A percentile compares a stretch with the other conserved stretches of the same genome.
phyloP scores from a whole-genome alignment of 2,797 vertebrate species.

The Sternotherus odoratus region DNA sequence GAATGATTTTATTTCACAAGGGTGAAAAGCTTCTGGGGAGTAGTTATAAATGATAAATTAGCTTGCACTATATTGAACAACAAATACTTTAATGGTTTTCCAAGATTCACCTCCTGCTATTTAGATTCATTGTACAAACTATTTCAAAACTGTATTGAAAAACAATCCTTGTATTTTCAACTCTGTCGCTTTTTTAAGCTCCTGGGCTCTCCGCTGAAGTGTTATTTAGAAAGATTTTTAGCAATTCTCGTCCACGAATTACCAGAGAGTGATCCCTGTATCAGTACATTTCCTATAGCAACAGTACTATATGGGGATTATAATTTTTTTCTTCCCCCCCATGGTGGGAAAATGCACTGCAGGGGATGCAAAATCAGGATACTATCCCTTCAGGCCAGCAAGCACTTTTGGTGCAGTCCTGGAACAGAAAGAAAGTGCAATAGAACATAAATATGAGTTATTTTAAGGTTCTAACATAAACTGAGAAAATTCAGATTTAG shows the following conservation, averaged over 20 bases:
- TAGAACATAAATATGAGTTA: not conserved
- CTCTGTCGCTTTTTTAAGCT: not conserved
- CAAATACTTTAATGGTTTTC: not conserved
- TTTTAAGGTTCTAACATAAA: not conserved
- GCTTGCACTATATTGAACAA: not conserved
- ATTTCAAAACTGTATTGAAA: not conserved
- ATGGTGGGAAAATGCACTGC: not conserved
- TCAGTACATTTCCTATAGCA: not conserved
- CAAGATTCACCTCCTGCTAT: not conserved
- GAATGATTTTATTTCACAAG: not conserved
- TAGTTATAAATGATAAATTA: not conserved
- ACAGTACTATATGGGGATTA: not conserved
- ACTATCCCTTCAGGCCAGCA: not conserved
- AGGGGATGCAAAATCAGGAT: not conserved
- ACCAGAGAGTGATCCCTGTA: not conserved
- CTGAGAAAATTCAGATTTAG: not conserved
- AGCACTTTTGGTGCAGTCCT: not conserved
- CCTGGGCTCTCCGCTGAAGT: not conserved
- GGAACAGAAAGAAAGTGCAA: not conserved
- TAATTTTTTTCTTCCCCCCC: not conserved
- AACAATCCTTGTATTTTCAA: not conserved
- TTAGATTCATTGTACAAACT: not conserved
- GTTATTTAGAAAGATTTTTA: not conserved
- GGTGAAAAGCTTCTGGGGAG: not conserved
- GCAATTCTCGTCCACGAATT: fast-evolving